Conservation (phyloP, 2,888 invertebrate species). For the Dexiosoma caninum region DNA sequence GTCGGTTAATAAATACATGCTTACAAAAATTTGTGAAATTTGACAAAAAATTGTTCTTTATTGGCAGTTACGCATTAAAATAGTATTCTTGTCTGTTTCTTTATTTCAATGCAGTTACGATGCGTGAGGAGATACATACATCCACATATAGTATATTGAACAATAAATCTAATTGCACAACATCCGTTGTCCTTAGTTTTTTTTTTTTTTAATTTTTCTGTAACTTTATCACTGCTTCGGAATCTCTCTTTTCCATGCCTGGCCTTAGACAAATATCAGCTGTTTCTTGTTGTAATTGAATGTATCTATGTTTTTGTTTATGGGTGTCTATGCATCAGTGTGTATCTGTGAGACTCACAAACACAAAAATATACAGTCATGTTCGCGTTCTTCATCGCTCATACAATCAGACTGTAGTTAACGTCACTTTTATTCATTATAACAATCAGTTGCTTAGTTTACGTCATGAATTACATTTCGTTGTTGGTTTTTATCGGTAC, state of each 20-base stretch:
- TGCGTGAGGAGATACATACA: too few relatives aligned
- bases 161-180: too few relatives aligned
- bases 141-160: too few relatives aligned
- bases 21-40: too few relatives aligned
- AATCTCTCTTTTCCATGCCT: not conserved
- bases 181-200: too few relatives aligned
- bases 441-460: conserved; percentile 53
- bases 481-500: conserved; percentile 25
- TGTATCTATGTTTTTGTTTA: not conserved
- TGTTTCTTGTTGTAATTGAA: conserved; percentile 8
- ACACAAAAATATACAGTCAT: not conserved
- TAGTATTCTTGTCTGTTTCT: too few relatives aligned
- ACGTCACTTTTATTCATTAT: conserved; percentile 45
- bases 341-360: not conserved
- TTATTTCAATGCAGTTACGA: too few relatives aligned
- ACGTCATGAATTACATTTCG: conserved; percentile 59
- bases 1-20: too few relatives aligned
- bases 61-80: too few relatives aligned
- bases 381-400: conserved; percentile 18
- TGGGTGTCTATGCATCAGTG: not conserved
- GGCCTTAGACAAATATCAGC: conserved; percentile 25
- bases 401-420: conserved; percentile 11
- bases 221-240: not conserved
- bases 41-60: too few relatives aligned
- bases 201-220: too few relatives aligned